Base-by-base conservation (phyloP, 2,888 invertebrate species). In the Venustoraphidia nigricollis region DNA sequence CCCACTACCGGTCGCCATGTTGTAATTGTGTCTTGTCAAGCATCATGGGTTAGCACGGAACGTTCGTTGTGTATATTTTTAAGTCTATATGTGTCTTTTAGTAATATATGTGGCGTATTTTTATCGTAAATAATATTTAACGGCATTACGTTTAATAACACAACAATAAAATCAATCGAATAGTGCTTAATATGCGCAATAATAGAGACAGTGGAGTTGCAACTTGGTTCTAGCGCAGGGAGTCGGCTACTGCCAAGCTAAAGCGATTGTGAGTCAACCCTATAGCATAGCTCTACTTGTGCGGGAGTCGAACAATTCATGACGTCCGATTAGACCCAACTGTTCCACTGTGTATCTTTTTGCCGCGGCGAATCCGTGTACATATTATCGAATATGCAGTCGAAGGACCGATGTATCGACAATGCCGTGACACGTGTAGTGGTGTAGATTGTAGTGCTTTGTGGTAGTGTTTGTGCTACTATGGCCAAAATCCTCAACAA, bases 401-500 rank as follows among this genome's bases (percentile, higher is more conserved):
- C 62, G 59, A 60, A 57, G 60, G 57, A 58, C 61, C 60, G 57
- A 60, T 60, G 59, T 57, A 57, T 59, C 27, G 27, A 27, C 27
- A 27, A 27, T 56, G 56, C 57, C 60, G 62, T 63, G 62, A 66
- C 66, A 65, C 66, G 66, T 65, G 66, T 62, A 56, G 60, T 58
- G 59, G 56, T 54, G 60, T 60, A 58, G 59, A 61, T 36, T 27
- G 27, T 27, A 27, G 27, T 27, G 27, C 27, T 27, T 27, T 27
- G 27, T 27, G 27, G 27, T 27, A 27, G 27, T 27, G 27, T 50
- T 51, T 44, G 55, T 58, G 58, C 57, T 61, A 69, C 68, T 62
- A 78, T 78, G 78, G 77, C 78, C 66, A 72, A 73, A 64, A 68
- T 73, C 66, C 71, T 76, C 60, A 75, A 75, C 68, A 80, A 79